Conservation (phyloP, 2,888 invertebrate species). For the Habrosyne pyritoides region DNA sequence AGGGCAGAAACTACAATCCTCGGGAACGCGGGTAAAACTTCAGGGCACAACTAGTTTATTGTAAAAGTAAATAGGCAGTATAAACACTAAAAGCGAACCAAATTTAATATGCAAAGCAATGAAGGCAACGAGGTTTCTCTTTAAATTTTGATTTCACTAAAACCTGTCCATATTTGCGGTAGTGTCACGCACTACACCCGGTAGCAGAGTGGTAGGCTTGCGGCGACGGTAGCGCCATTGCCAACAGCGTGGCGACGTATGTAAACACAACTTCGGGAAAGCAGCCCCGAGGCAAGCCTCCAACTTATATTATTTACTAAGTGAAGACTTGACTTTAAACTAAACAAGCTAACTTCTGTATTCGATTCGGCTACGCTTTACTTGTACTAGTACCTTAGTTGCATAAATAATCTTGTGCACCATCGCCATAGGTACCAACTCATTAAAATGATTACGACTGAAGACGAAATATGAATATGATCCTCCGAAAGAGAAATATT, state of each 20-base stretch:
- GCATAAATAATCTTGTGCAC: slow-evolving; percentile 17
- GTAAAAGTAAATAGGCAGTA: slow-evolving; percentile 30
- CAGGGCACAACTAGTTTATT: too few species aligned
- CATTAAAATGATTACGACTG: too few species aligned
- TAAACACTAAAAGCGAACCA: slow-evolving; percentile 34
- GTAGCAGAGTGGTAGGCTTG: slow-evolving; percentile 19
- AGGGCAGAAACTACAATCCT: too few species aligned
- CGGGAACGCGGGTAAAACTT: too few species aligned
- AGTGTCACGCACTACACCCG: slow-evolving; percentile 26
- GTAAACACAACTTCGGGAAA: slow-evolving; percentile 64
- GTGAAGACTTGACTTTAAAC: slow-evolving; percentile 52
- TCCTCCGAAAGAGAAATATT: slow-evolving; percentile 7
- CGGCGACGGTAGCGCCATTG: slow-evolving; percentile 36
- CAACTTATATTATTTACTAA: slow-evolving; percentile 64
- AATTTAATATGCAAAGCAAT: slow-evolving; percentile 44
- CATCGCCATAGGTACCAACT: too few species aligned
- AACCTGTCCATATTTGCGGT: slow-evolving; percentile 55
- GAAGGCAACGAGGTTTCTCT: slow-evolving; percentile 44
- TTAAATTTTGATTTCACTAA: slow-evolving; percentile 63
- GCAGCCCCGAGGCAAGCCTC: slow-evolving; percentile 46
- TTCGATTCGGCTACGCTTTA: slow-evolving; percentile 31
- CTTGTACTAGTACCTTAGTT: slow-evolving; percentile 24
- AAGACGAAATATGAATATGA: too few species aligned
- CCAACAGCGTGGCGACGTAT: slow-evolving; percentile 47
- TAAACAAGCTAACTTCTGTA: slow-evolving; percentile 57